Conservation (phyloP, 2,888 invertebrate genomes). For the Lasioglossum morio region DNA sequence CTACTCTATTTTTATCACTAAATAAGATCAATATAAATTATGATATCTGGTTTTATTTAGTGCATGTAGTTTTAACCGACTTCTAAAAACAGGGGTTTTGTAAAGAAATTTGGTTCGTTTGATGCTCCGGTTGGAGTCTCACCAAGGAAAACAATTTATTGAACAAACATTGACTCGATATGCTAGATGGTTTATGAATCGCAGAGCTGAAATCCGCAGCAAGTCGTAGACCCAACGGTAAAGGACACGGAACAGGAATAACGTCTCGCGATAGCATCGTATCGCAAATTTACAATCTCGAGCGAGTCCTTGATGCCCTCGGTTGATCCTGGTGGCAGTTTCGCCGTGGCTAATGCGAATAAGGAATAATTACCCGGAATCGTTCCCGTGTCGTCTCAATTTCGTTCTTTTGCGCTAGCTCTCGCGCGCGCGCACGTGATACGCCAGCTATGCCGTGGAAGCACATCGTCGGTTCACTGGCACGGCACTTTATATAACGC, state of each 20-base stretch:
- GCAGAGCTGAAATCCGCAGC: not conserved
- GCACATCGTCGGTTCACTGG: slow-evolving; percentile 24
- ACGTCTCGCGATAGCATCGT: slow-evolving; percentile 1
- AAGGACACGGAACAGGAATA: not conserved
- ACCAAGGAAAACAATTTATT: not conserved
- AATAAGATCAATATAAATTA: too few species aligned
- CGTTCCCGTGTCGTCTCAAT: slow-evolving; percentile 23
- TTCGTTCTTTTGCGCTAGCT: slow-evolving; percentile 28
- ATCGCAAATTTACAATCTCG: not conserved
- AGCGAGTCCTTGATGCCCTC: not conserved
- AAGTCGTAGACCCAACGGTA: not conserved
- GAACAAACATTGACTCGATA: not conserved
- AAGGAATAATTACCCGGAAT: slow-evolving; percentile 34
- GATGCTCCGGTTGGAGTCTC: not conserved
- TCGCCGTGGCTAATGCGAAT: slow-evolving; percentile 9
- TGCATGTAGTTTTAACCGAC: too few species aligned
- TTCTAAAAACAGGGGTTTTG: too few species aligned
- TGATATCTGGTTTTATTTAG: too few species aligned
- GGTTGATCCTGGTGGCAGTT: not conserved
- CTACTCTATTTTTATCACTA: too few species aligned
- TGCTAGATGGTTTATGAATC: not conserved
- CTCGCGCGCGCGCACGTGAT: not conserved
- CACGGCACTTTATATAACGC: slow-evolving; percentile 52
- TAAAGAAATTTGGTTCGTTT: too few species aligned
- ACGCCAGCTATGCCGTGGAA: slow-evolving; percentile 1